Evolutionary conservation across 2,113 vertebrate species (phyloP).

Genomic region (Zapus hudsonius): DNA sequence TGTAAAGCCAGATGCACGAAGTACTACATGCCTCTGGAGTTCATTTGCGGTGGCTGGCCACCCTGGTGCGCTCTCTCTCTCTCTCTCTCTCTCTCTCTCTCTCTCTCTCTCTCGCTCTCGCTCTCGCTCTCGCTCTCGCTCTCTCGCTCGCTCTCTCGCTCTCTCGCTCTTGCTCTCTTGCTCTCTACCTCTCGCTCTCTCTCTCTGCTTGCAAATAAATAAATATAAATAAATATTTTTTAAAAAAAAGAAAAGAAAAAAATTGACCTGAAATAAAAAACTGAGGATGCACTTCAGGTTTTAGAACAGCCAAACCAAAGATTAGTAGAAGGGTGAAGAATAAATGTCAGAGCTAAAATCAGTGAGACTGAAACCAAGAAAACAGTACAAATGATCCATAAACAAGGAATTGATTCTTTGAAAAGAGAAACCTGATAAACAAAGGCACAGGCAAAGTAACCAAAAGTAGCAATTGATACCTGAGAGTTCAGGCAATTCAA

Average conservation of each 20-base stretch:
- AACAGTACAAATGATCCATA: background rate
- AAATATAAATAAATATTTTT: too few relatives aligned
- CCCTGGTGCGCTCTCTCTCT: too few relatives aligned
- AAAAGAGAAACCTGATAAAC: background rate
- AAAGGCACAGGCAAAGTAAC: background rate
- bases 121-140: too few relatives aligned
- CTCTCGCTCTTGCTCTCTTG: too few relatives aligned
- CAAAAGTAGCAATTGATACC: background rate
- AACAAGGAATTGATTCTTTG: background rate
- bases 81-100: too few relatives aligned
- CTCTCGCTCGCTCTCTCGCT: too few relatives aligned
- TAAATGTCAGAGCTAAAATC: background rate
- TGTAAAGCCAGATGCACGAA: too few relatives aligned
- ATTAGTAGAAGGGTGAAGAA: background rate
- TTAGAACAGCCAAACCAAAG: background rate
- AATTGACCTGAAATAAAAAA: background rate
- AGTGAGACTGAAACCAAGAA: background rate
- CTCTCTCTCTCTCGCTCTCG: too few relatives aligned
- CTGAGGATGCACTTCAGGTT: background rate
- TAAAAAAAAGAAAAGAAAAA: background rate
- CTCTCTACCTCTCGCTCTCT: too few relatives aligned
- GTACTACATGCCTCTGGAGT: too few relatives aligned
- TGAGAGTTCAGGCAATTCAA: background rate
- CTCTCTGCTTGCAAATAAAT: too few relatives aligned
- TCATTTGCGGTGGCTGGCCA: too few relatives aligned